Evolutionary conservation across 2,888 invertebrate species (phyloP), one percentile per base, ranked within the genome.

Genomic region (Digitonthophagus gazella): DNA sequence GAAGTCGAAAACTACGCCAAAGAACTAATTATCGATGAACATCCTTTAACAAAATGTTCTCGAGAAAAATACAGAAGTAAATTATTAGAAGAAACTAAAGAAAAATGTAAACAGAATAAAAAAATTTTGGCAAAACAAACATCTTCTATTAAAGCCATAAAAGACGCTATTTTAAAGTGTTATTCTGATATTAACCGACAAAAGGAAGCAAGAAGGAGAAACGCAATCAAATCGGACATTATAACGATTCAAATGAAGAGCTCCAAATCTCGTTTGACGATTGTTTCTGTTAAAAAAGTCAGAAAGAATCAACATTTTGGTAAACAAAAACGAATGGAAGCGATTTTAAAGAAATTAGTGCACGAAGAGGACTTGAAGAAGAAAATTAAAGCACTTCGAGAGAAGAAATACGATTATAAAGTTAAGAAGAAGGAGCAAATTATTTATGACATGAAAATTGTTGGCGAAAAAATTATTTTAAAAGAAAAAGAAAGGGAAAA

Each of bases 271-370:
- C 56, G 16, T 16, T 68, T 0, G 65, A 72, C 66, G 1, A 69
- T 75, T 11, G 16, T 74, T 11, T 71, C 67, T 15, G 69, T 71
- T 11, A 69, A 71, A 14, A 70, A 70, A 55, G 64, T 71, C 5
- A 64, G 67, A 16, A 65, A 20, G 19, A 55, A 64, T 3, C 68
- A 58, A 61, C 61, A 15, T 18, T 28, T 56, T 15, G 67, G 69
- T 4, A 67, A 67, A 16, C 68, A 70, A 8, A 14, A 68, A 11
- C 70, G 74, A 1, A 64, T 66, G n/a, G 22, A 64, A 2, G 56
- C 64, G 0, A 72, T 75, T 2, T 15, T 74, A 1, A 44, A 64
- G 6, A 74, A 74, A 69, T 58, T 75, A n/a, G 8, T 73, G 5
- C 63, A 55, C 1, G 75, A 75, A 58, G 67, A 67, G 11, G 67